A percentile compares a stretch with the other conserved stretches of the same genome.
Conservation (phyloP, 2,888 invertebrate species). For the Alloscopus bannaensis region DNA sequence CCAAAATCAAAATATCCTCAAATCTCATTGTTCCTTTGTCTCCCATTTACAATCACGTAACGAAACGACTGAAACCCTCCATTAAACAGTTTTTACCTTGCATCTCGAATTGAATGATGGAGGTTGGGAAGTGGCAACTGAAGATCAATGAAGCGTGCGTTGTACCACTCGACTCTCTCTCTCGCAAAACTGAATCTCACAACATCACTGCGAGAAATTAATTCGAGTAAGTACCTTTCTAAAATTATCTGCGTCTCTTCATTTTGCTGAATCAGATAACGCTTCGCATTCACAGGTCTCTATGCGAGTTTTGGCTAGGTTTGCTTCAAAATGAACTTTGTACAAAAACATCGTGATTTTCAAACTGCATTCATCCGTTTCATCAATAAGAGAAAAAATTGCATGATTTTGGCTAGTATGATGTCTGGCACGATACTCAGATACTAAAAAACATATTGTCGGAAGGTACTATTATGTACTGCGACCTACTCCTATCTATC, state of each 20-base stretch:
- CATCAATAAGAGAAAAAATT: slow-evolving; percentile 20
- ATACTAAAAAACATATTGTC: too few relatives aligned
- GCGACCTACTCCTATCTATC: too few relatives aligned
- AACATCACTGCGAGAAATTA: slow-evolving; percentile 3
- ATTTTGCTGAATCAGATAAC: slow-evolving; percentile 49
- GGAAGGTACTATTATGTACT: too few relatives aligned
- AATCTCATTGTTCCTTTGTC: slow-evolving; percentile 31
- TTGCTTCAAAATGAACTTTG: slow-evolving; percentile 40
- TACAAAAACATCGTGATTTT: slow-evolving; percentile 52
- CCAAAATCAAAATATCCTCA: slow-evolving; percentile 45
- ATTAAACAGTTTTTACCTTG: slow-evolving; percentile 36
- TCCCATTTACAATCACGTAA: slow-evolving; percentile 49
- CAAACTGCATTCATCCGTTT: slow-evolving; percentile 59
- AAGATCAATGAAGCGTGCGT: slow-evolving; percentile 54
- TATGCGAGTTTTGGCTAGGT: slow-evolving; percentile 28
- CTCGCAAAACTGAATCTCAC: slow-evolving; percentile 1
- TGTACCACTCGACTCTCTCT: slow-evolving; percentile 46
- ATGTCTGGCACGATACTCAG: too few relatives aligned
- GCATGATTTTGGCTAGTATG: not conserved
- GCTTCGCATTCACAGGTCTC: slow-evolving; percentile 16
- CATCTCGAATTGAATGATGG: slow-evolving; percentile 22
- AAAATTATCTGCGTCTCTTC: not conserved
- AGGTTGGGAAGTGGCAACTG: slow-evolving; percentile 42
- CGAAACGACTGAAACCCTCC: slow-evolving; percentile 7
- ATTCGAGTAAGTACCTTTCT: not conserved